A percentile compares a stretch with the other conserved stretches of the same genome.
Evolutionary conservation across 2,797 vertebrate species (phyloP).

Genomic region (Iguana delicatissima): DNA sequence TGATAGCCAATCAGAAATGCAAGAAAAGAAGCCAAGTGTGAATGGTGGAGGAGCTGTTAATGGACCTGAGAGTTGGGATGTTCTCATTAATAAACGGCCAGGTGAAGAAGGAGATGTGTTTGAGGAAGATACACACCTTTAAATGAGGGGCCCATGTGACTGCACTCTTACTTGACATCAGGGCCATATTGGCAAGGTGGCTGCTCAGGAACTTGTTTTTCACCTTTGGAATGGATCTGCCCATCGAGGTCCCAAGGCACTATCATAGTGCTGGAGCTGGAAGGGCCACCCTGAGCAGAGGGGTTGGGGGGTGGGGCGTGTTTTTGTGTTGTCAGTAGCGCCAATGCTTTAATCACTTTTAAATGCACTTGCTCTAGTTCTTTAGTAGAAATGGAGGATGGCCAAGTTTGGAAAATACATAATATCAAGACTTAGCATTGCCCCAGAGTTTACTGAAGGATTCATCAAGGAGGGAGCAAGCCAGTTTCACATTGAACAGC

Average conservation of each 20-base stretch:
- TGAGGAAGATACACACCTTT: conserved; percentile 98
- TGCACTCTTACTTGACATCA: conserved; percentile 63
- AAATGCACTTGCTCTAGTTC: conserved; percentile 76
- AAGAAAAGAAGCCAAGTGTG: conserved; percentile 92
- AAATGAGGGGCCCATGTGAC: conserved; percentile 62
- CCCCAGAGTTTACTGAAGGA: conserved; percentile 18
- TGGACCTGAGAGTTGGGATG: conserved; percentile 88
- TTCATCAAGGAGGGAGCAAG: conserved; percentile 5
- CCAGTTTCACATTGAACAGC: conserved; percentile 27
- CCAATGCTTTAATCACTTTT: conserved; percentile 75
- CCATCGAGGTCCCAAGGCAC: conserved; percentile 59
- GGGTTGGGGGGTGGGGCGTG: conserved; percentile 58
- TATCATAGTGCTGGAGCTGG: conserved; percentile 57
- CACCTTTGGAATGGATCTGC: conserved; percentile 56
- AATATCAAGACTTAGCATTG: conserved; percentile 12
- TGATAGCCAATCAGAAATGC: conserved; percentile 92
- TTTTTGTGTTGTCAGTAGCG: conserved; percentile 75
- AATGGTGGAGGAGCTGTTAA: conserved; percentile 86
- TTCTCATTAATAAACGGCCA: conserved; percentile 89
- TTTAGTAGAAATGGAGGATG: conserved; percentile 59
- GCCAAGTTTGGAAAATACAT: conserved; percentile 57
- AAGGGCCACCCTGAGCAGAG: conserved; percentile 65
- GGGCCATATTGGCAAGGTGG: conserved; percentile 62
- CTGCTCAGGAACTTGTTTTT: conserved; percentile 70
- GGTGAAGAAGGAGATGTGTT: conserved; percentile 91